Evolutionary conservation across 2,888 invertebrate species (phyloP), one percentile per base, ranked within the genome.

Genomic region (Ornithoptera alexandrae): DNA sequence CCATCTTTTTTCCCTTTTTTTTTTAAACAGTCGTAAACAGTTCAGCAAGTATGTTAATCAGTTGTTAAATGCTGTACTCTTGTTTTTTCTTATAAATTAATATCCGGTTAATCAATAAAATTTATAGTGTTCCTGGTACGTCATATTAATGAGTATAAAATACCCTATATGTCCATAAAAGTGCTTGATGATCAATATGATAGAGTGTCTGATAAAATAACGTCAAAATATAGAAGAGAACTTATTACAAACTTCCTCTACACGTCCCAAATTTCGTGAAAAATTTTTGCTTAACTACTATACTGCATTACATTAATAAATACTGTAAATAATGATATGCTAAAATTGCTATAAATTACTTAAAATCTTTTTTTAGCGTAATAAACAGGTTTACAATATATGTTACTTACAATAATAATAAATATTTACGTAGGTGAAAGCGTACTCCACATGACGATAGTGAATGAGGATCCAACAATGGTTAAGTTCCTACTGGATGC

Each of bases 391-490:
- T 2, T 4, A 46, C 3, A 46, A 12, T 15, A 46, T 15, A 46
- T 46, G 46, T 15, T 46, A 15, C 12, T 42, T 2, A 46, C 12
- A 10, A 59, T 24, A 20, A 39, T 50, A 39, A 18, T 8, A 61
- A 62, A 62, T 36, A 50, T 62, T 59, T 56, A 72, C 79, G 56
- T 72, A 96, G 97, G 98, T 1, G 99, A 99, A 85, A 98, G 96
- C 82, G 97, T 97, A 0, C 93, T 99, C 1, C 99, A 99, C 83
- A 98, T 99, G 85, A 98, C 99, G 5, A 98, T 99, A 76, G 98
- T 99, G 0, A 99, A 99, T 87, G 99, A 99, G 84, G 99, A 99
- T 84, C 98, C 98, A 0, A 96, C 97, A 0, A 98, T 99, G 98
- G 99, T 99, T 7, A 98, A 98, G 89, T 98, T 96, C 84, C 92